Evolutionary conservation across 2,113 vertebrate species (phyloP).

Genomic region (Ciconia boyciana): DNA sequence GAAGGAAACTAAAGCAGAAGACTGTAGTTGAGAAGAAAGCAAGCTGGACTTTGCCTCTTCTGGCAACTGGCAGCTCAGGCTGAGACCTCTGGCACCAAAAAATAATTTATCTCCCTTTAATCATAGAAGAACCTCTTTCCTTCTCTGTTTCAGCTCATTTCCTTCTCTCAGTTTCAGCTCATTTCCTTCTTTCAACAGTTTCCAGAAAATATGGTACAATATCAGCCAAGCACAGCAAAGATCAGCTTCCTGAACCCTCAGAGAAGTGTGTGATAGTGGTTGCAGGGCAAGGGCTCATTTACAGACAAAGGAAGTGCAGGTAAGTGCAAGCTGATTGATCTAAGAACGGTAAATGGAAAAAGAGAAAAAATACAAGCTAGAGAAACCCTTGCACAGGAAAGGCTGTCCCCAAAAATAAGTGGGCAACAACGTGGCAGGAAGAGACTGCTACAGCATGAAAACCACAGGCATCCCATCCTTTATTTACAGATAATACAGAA

Average conservation of each 20-base stretch:
- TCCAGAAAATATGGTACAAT: conserved; percentile 36
- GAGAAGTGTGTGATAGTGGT: conserved; percentile 69
- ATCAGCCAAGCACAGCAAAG: background rate
- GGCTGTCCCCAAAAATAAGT: background rate
- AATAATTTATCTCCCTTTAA: background rate
- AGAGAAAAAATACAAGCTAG: background rate
- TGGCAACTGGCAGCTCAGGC: background rate
- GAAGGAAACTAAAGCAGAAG: background rate
- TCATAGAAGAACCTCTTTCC: background rate
- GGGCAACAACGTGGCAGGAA: background rate
- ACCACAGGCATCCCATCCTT: background rate
- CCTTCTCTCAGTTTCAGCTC: background rate
- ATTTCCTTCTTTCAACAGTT: conserved; percentile 59
- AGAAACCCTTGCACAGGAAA: background rate
- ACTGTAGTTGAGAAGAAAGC: background rate
- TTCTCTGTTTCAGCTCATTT: background rate
- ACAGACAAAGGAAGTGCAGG: conserved; percentile 66
- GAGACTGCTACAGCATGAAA: background rate
- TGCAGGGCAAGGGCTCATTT: conserved; percentile 73
- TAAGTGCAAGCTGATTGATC: background rate
- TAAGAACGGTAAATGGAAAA: background rate
- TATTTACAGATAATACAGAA: background rate
- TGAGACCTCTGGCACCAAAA: background rate
- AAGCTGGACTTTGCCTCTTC: background rate
- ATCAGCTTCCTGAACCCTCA: conserved; percentile 75